Evolutionary conservation across 2,113 vertebrate genomes (phyloP).

Genomic region (Sus scrofa): T2T-Sscrofa CM000817.6:69504501-69505000

Average conservation of each 20-base stretch:
- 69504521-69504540: not conserved
- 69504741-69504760: accelerated
- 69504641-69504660: not conserved
- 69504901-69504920: accelerated
- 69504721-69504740: not conserved
- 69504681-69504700: accelerated
- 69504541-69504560: not conserved
- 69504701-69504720: not conserved
- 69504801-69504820: not conserved
- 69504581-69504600: no score
- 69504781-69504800: accelerated
- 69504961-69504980: not conserved
- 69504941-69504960: not conserved
- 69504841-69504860: not conserved
- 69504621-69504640: accelerated
- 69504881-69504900: accelerated
- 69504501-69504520: not conserved
- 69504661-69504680: accelerated
- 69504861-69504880: accelerated
- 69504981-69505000: not conserved
- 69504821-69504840: accelerated
- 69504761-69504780: accelerated
- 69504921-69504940: not conserved
- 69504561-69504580: no score
- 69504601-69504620: accelerated